Evolutionary conservation across 2,888 invertebrate genomes (phyloP).

Genomic region (Iselma pallidipennis): DNA sequence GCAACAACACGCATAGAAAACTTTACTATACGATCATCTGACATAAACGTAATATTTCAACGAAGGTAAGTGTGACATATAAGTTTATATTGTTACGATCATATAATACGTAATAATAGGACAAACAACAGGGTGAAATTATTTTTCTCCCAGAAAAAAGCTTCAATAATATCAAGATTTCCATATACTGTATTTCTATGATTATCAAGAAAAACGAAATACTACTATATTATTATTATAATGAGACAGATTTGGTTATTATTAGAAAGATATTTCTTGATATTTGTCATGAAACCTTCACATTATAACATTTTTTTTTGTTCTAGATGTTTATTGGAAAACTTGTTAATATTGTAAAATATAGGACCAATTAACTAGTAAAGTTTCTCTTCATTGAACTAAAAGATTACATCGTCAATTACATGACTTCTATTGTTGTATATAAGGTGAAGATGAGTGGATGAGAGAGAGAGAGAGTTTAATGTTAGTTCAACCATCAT

Average conservation of each 20-base stretch:
- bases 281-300: background rate
- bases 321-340: background rate
- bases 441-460: background rate
- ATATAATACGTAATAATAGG: background rate
- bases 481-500: background rate
- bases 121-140: too few relatives aligned
- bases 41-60: background rate
- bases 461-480: background rate
- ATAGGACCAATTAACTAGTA: background rate
- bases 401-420: background rate
- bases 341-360: too few relatives aligned
- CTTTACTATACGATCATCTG: background rate
- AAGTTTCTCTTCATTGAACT: background rate
- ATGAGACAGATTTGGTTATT: too few relatives aligned
- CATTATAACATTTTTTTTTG: background rate
- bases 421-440: background rate
- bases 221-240: too few relatives aligned
- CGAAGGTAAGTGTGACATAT: background rate
- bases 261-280: background rate
- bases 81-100: background rate
- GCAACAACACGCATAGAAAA: background rate
- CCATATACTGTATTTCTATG: too few relatives aligned
- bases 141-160: too few relatives aligned
- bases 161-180: too few relatives aligned
- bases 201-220: too few relatives aligned